Conservation (phyloP, 2,888 invertebrate genomes). For the Schizotus pectinicornis region DNA sequence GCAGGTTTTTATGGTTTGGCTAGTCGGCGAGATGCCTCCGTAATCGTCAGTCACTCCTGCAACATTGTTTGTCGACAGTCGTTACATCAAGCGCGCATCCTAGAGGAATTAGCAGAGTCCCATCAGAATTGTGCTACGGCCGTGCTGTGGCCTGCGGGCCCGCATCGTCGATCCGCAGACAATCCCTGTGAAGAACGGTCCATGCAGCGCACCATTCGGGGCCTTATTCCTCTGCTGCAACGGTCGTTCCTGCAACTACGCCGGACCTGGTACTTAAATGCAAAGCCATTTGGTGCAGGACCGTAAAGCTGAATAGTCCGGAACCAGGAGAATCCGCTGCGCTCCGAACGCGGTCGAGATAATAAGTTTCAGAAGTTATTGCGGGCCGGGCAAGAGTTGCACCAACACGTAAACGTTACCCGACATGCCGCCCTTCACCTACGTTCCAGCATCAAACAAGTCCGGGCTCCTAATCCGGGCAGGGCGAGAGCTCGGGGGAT, state of each 20-base stretch:
- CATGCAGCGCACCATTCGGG: too few relatives aligned
- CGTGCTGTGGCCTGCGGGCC: too few relatives aligned
- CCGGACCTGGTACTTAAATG: constrained; percentile 10
- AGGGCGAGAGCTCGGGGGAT: constrained; percentile 54
- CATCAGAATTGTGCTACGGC: too few relatives aligned
- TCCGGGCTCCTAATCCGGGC: constrained; percentile 52
- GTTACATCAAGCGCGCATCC: too few relatives aligned
- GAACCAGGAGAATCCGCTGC: constrained; percentile 23
- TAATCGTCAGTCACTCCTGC: too few relatives aligned
- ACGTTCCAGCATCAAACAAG: constrained; percentile 43
- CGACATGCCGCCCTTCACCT: constrained; percentile 23
- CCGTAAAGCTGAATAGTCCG: constrained; percentile 13
- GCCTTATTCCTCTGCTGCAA: too few relatives aligned
- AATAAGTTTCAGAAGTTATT: constrained; percentile 35
- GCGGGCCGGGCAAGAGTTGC: constrained; percentile 29
- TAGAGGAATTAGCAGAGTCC: too few relatives aligned
- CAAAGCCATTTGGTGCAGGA: constrained; percentile 16
- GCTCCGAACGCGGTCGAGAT: constrained; percentile 29
- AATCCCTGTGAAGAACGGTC: too few relatives aligned
- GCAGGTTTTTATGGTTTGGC: too few relatives aligned
- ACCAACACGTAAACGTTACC: constrained; percentile 40
- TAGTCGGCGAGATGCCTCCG: too few relatives aligned
- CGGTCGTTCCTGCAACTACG: background rate
- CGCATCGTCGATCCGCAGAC: too few relatives aligned
- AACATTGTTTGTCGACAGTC: too few relatives aligned